Evolutionary conservation across 2,888 invertebrate genomes (phyloP).

Genomic region (Theretra japonica): DNA sequence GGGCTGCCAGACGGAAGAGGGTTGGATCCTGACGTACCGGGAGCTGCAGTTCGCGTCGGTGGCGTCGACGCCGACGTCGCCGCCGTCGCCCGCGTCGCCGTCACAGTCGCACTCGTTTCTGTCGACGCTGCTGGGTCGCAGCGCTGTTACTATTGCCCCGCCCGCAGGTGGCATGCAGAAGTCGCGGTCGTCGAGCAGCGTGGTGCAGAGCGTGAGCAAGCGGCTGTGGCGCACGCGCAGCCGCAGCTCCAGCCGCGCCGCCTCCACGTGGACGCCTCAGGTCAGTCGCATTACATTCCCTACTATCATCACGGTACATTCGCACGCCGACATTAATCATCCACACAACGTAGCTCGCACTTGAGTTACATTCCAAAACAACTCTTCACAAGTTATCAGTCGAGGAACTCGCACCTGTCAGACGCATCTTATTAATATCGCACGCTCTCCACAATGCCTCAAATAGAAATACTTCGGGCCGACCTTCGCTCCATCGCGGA

Average conservation of each 20-base stretch:
- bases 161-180: constrained; percentile 93
- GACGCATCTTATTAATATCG: not conserved
- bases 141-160: constrained; percentile 63
- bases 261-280: constrained; percentile 93
- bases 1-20: constrained; percentile 91
- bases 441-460: constrained; percentile 10
- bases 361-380: constrained; percentile 7
- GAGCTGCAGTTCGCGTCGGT: constrained; percentile 70
- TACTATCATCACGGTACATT: constrained; percentile 32
- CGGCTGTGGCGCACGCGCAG: constrained; percentile 94
- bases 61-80: constrained; percentile 79
- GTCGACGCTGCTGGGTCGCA: constrained; percentile 69
- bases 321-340: not conserved
- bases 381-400: constrained; percentile 11
- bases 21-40: constrained; percentile 87
- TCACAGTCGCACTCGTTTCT: constrained; percentile 78
- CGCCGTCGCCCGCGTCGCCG: constrained; percentile 80
- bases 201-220: constrained; percentile 93
- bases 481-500: constrained; percentile 38
- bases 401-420: constrained; percentile 10
- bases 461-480: constrained; percentile 28
- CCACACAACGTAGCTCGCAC: not conserved
- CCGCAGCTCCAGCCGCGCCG: constrained; percentile 90
- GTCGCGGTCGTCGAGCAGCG: constrained; percentile 94
- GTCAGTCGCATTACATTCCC: constrained; percentile 84